Evolutionary conservation across 1,140 invertebrate genomes (phyloP).

Genomic region (Heliconius himera): DNA sequence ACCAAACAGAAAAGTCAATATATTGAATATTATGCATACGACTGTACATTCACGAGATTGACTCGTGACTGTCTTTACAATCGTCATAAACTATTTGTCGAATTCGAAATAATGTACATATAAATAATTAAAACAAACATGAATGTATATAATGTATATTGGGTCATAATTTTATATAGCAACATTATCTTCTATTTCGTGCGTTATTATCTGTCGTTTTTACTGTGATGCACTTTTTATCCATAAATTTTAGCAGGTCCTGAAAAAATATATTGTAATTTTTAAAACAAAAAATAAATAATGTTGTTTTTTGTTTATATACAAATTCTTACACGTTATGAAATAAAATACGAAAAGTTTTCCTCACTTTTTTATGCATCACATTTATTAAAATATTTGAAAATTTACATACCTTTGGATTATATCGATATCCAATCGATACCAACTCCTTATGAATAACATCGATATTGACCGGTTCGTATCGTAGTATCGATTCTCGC

Average conservation of each 20-base stretch:
- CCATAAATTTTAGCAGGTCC: constrained; percentile 82
- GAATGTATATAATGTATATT: background rate
- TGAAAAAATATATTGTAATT: constrained; percentile 59
- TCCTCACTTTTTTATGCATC: background rate
- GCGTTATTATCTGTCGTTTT: constrained; percentile 72
- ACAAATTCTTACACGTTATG: too few relatives aligned
- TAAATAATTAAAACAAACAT: background rate
- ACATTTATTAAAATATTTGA: background rate
- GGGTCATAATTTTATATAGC: constrained; percentile 12
- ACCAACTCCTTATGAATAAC: constrained; percentile 79
- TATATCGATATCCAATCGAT: constrained; percentile 78
- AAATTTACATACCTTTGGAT: constrained; percentile 78
- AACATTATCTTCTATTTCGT: constrained; percentile 50
- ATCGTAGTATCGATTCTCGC: constrained; percentile 79
- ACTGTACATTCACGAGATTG: too few relatives aligned
- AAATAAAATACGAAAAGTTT: too few relatives aligned
- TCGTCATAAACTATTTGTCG: background rate
- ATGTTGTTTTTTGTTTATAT: too few relatives aligned
- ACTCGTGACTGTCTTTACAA: background rate
- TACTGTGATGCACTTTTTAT: constrained; percentile 83
- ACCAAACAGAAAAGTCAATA: too few relatives aligned
- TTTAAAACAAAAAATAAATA: too few relatives aligned
- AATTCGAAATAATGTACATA: too few relatives aligned
- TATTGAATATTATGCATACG: too few relatives aligned
- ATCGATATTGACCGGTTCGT: constrained; percentile 83